Evolutionary conservation across 2,797 vertebrate species (phyloP).

Genomic region (Nothura maculosa): DNA sequence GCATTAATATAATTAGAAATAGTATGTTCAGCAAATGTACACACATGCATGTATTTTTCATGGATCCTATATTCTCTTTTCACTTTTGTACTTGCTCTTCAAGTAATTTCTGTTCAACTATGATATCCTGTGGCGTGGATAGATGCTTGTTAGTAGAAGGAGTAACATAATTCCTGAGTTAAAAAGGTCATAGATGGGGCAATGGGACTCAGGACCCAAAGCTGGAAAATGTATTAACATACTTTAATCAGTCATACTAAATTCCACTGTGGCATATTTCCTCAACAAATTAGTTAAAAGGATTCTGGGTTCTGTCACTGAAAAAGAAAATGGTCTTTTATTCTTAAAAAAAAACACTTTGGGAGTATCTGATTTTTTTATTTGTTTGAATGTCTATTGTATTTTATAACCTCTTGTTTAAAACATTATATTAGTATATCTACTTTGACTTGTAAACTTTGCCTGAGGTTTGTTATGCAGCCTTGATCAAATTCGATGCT

Average conservation of each 20-base stretch:
- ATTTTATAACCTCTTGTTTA: not conserved
- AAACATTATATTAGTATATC: not conserved
- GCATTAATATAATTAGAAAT: not conserved
- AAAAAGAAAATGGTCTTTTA: slow-evolving; percentile 56
- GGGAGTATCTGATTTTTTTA: not conserved
- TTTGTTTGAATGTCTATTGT: not conserved
- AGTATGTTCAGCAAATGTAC: not conserved
- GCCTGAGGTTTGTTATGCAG: not conserved
- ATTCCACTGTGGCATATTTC: slow-evolving; percentile 84
- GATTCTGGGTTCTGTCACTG: slow-evolving; percentile 74
- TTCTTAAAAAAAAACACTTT: not conserved
- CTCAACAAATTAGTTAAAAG: slow-evolving; percentile 82
- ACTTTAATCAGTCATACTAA: slow-evolving; percentile 83
- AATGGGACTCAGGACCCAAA: slow-evolving; percentile 64
- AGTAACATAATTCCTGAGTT: slow-evolving; percentile 68
- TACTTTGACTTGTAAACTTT: not conserved
- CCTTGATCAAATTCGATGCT: not conserved
- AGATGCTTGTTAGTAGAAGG: slow-evolving; percentile 67
- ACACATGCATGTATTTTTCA: not conserved
- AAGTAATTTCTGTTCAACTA: slow-evolving; percentile 26
- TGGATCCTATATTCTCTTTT: not conserved
- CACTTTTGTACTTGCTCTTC: slow-evolving; percentile 16
- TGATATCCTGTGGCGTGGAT: slow-evolving; percentile 51
- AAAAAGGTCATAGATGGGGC: slow-evolving; percentile 71
- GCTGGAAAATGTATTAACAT: slow-evolving; percentile 81